Evolutionary conservation across 2,113 vertebrate species (phyloP).

Genomic region (Tenebrosternarchus preto): DNA sequence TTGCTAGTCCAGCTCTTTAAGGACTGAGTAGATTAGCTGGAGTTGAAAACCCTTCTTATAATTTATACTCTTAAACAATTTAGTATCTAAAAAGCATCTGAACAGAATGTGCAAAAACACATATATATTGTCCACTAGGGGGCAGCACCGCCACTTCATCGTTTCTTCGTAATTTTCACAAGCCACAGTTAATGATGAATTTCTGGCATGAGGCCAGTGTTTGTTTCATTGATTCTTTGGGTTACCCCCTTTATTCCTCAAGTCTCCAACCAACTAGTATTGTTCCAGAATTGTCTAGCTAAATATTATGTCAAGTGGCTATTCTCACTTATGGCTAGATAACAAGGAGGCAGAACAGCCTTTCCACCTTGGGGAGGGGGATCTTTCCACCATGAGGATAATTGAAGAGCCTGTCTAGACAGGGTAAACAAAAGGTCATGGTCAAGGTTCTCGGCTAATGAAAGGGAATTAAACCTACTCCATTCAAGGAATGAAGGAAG

Average conservation of each 20-base stretch:
- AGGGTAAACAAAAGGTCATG: conserved; percentile 45
- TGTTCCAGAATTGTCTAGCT: background rate
- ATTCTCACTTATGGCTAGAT: background rate
- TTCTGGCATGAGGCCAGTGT: background rate
- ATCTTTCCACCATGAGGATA: conserved; percentile 21
- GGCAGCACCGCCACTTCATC: background rate
- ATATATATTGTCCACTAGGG: conserved; percentile 21
- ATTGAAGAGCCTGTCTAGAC: conserved; percentile 56
- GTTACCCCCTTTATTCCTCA: background rate
- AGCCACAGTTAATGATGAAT: conserved; percentile 1
- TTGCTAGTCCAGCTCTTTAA: no score
- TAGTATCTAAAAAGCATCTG: no score
- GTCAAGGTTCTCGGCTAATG: conserved; percentile 47
- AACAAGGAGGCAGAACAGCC: conserved; percentile 7
- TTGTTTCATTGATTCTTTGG: conserved; percentile 2
- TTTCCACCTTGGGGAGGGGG: background rate
- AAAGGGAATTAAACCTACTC: conserved; percentile 27
- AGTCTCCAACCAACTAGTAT: background rate
- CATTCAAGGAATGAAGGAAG: background rate
- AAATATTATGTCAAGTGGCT: background rate
- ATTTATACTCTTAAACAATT: no score
- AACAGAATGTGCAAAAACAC: no score
- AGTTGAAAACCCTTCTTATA: no score
- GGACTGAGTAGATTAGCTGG: no score
- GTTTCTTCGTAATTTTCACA: background rate